These are phyloP conservation scores for Darevskia nairensis DNA, from an alignment of 2,797 vertebrate species.

Conservation along the genomic window DNA sequence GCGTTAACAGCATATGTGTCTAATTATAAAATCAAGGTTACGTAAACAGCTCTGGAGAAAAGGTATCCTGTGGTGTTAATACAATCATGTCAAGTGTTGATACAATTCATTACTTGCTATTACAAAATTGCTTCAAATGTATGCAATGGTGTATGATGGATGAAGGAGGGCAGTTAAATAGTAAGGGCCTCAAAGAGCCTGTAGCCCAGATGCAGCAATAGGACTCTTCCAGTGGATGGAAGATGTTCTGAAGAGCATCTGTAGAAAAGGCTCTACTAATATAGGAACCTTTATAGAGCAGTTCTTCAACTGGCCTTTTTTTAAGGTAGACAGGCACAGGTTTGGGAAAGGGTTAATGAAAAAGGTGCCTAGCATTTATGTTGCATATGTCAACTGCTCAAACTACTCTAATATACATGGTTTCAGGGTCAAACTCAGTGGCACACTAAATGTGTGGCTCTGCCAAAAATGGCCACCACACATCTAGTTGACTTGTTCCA, in stretches of 20 bases:
- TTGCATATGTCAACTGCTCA: no score
- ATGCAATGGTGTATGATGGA: background rate
- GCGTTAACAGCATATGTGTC: background rate
- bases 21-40: background rate
- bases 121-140: background rate
- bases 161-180: background rate
- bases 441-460: no score
- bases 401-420: no score
- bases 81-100: background rate
- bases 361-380: no score
- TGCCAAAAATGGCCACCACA: no score
- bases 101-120: conserved; percentile 28
- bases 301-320: background rate
- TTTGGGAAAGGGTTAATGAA: background rate
- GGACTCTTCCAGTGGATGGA: conserved; percentile 8
- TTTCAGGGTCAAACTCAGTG: no score
- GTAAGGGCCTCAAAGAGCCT: background rate
- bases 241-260: background rate
- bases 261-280: background rate
- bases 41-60: background rate
- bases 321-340: background rate
- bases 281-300: background rate
- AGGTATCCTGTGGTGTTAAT: background rate
- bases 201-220: background rate
- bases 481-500: no score